phyloP scores from a whole-genome alignment of 92 coral and sea anemone species.

The Umimayanthus kanabou region DNA sequence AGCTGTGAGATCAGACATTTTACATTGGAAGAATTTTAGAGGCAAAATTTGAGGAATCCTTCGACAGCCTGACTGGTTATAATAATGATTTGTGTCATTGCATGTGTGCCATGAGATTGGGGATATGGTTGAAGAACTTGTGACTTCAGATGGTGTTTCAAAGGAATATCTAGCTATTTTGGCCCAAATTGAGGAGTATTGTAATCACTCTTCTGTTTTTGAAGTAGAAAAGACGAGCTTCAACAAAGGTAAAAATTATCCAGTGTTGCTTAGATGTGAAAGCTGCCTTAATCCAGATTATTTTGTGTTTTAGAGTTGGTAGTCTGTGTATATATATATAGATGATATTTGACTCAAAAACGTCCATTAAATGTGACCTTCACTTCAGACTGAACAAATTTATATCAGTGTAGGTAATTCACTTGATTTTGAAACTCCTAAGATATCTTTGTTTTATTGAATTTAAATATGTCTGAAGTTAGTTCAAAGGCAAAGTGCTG shows the following conservation, averaged over 20 bases:
- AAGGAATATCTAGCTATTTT: conserved; percentile 83
- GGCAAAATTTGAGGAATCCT: not conserved
- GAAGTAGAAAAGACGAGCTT: conserved; percentile 51
- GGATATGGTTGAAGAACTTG: conserved; percentile 85
- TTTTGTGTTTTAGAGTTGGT: conserved; percentile 1
- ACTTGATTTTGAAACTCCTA: not conserved
- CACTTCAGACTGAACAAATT: not conserved
- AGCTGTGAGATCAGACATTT: conserved; percentile 14
- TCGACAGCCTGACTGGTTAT: not conserved
- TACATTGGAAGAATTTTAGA: not conserved
- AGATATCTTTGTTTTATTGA: not conserved
- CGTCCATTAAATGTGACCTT: not conserved
- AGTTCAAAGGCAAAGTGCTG: conserved; percentile 8
- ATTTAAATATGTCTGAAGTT: not conserved
- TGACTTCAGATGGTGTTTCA: conserved; percentile 73
- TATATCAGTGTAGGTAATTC: not conserved
- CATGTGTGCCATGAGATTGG: conserved; percentile 21
- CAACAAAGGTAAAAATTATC: conserved; percentile 49
- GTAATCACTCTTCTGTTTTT: conserved; percentile 70
- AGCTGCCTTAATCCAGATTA: conserved; percentile 15
- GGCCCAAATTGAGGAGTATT: conserved; percentile 83
- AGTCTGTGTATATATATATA: conserved; percentile 1
- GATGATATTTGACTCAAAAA: not conserved
- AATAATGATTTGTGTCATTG: not conserved
- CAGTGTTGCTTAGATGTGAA: not conserved